Conservation (phyloP, 2,888 invertebrate genomes). For the Teinopalpus imperialis region DNA sequence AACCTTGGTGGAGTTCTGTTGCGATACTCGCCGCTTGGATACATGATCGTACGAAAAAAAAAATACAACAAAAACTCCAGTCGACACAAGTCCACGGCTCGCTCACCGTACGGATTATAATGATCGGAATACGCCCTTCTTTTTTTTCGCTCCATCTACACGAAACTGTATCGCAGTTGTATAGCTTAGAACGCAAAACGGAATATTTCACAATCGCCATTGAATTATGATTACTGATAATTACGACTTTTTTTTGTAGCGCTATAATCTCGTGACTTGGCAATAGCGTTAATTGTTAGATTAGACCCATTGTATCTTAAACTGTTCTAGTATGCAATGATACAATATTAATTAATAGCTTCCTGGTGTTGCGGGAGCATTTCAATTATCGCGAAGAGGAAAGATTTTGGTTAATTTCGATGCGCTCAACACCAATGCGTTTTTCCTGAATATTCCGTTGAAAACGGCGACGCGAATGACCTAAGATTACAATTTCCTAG, state of each 20-base stretch:
- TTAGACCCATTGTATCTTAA: constrained; percentile 54
- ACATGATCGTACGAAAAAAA: constrained; percentile 63
- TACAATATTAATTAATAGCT: constrained; percentile 53
- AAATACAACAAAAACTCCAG: constrained; percentile 62
- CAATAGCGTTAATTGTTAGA: constrained; percentile 52
- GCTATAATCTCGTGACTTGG: constrained; percentile 50
- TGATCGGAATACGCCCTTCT: constrained; percentile 63
- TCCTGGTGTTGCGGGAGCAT: constrained; percentile 38
- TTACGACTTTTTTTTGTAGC: constrained; percentile 34
- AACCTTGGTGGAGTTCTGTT: constrained; percentile 72
- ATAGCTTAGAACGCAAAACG: constrained; percentile 26
- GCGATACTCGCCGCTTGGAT: constrained; percentile 47
- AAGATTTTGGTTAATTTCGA: constrained; percentile 24
- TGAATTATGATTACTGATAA: constrained; percentile 30
- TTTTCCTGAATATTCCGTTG: constrained; percentile 36
- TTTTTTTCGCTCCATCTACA: constrained; percentile 49
- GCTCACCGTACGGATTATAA: constrained; percentile 63
- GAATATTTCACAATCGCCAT: constrained; percentile 50
- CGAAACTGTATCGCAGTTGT: constrained; percentile 35
- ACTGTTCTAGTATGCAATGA: constrained; percentile 53
- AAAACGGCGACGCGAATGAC: constrained; percentile 55
- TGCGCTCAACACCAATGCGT: constrained; percentile 1
- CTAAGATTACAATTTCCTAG: constrained; percentile 65
- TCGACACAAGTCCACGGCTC: constrained; percentile 51
- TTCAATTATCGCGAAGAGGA: neutral